Percentiles rank a stretch among this genome's conserved stretches.
These are phyloP conservation scores for Chionoecetes opilio DNA, from an alignment of 1,140 invertebrate genomes.

Conservation along the genomic window DNA sequence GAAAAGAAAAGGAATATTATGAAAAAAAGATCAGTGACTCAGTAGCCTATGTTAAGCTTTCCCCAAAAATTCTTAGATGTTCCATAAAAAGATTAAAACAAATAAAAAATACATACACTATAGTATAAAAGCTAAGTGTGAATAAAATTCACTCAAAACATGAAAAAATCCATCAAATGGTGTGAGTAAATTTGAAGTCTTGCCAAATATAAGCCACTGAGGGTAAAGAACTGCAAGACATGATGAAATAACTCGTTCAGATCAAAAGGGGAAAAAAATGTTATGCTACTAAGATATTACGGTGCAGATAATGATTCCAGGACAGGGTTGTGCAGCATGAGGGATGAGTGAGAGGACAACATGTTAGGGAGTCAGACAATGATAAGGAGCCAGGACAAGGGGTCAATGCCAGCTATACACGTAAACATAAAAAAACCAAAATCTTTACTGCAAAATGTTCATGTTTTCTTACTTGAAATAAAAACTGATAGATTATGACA, in stretches of 20 bases:
- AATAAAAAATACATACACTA: not conserved
- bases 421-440: not conserved
- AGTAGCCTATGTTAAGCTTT: not conserved
- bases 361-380: slow-evolving; percentile 29
- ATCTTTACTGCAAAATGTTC: not conserved
- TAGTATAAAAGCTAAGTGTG: not conserved
- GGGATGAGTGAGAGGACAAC: slow-evolving; percentile 7
- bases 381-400: slow-evolving; percentile 43
- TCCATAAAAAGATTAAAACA: not conserved
- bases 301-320: slow-evolving; percentile 28
- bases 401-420: slow-evolving; percentile 49
- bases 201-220: not conserved
- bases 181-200: not conserved
- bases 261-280: slow-evolving; percentile 11
- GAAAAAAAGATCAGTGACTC: not conserved
- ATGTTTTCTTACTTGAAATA: slow-evolving; percentile 25
- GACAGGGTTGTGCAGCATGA: not conserved
- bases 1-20: not conserved
- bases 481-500: not conserved
- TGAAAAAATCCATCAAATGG: not conserved
- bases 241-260: not conserved
- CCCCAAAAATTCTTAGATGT: not conserved
- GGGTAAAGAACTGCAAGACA: slow-evolving; percentile 11
- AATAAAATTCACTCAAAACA: not conserved
- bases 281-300: not conserved